Conservation (phyloP, 1,140 invertebrate species). For the Dermatophagoides farinae region DNA sequence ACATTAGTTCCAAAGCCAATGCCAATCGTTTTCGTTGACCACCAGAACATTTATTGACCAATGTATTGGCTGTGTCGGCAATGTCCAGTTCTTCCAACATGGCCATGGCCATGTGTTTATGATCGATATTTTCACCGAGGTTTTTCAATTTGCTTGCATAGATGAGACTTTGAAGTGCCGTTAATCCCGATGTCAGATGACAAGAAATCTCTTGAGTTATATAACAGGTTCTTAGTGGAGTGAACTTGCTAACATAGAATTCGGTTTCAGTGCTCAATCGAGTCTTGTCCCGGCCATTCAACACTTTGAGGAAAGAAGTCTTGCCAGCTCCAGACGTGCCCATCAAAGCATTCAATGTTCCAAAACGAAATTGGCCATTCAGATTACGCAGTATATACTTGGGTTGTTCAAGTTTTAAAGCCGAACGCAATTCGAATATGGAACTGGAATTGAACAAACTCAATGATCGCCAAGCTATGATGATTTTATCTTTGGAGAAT, state of each 20-base stretch:
- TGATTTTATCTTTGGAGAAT: neutral
- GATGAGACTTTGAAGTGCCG: slow-evolving; percentile 67
- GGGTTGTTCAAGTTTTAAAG: neutral
- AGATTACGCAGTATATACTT: neutral
- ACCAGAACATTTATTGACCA: slow-evolving; percentile 61
- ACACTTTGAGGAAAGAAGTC: slow-evolving; percentile 14
- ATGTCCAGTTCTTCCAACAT: neutral
- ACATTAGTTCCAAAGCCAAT: slow-evolving; percentile 78
- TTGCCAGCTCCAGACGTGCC: slow-evolving; percentile 9
- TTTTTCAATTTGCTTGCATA: slow-evolving; percentile 70
- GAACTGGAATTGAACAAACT: neutral
- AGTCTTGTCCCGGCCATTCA: slow-evolving; percentile 6
- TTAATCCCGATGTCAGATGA: slow-evolving; percentile 60
- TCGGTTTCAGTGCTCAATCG: neutral
- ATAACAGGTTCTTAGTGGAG: neutral
- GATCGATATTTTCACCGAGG: neutral
- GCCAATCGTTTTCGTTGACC: slow-evolving; percentile 78
- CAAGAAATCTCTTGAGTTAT: slow-evolving; percentile 28
- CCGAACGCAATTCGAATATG: too few relatives aligned
- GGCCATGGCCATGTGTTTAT: neutral
- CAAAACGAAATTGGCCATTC: slow-evolving; percentile 20
- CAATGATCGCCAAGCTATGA: neutral
- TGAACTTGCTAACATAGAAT: neutral
- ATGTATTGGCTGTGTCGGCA: slow-evolving; percentile 32
- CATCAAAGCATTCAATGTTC: slow-evolving; percentile 28